Percentiles rank a stretch among this genome's conserved stretches.
Conservation (phyloP, 2,888 invertebrate species). For the Tipula helvola region DNA sequence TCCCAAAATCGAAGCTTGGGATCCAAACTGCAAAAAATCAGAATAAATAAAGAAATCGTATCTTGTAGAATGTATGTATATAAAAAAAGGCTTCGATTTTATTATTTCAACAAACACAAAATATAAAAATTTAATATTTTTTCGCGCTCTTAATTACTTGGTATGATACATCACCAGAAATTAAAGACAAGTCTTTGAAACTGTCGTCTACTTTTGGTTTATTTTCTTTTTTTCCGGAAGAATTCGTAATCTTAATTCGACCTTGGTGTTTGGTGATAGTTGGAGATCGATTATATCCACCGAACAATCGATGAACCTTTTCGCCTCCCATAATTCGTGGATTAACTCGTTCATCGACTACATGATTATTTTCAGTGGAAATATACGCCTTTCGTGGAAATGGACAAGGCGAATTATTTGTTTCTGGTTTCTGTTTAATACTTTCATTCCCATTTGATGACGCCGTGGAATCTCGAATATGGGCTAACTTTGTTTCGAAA, state of each 20-base stretch:
- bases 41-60: neutral
- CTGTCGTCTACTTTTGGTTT: slow-evolving; percentile 22
- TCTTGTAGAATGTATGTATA: neutral
- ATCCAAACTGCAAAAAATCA: slow-evolving; percentile 31
- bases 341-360: slow-evolving; percentile 30
- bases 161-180: slow-evolving; percentile 34
- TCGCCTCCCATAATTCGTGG: slow-evolving; percentile 30
- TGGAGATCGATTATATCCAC: slow-evolving; percentile 24
- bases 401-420: slow-evolving; percentile 12
- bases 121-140: slow-evolving; percentile 21
- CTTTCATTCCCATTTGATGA: neutral
- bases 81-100: neutral
- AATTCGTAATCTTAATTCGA: slow-evolving; percentile 24
- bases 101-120: slow-evolving; percentile 25
- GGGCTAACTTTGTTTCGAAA: neutral
- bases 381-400: slow-evolving; percentile 33
- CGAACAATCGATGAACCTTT: slow-evolving; percentile 29
- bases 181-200: slow-evolving; percentile 31
- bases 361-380: slow-evolving; percentile 28
- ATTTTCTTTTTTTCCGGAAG: neutral
- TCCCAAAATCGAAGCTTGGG: slow-evolving; percentile 84
- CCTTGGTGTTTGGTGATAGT: slow-evolving; percentile 32
- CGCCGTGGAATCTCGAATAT: neutral
- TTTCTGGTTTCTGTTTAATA: neutral
- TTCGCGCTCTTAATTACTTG: slow-evolving; percentile 35